These are phyloP conservation scores for Patiria miniata DNA, from an alignment of 35 echinoderm and acorn worm species.

Conservation along the genomic window DNA sequence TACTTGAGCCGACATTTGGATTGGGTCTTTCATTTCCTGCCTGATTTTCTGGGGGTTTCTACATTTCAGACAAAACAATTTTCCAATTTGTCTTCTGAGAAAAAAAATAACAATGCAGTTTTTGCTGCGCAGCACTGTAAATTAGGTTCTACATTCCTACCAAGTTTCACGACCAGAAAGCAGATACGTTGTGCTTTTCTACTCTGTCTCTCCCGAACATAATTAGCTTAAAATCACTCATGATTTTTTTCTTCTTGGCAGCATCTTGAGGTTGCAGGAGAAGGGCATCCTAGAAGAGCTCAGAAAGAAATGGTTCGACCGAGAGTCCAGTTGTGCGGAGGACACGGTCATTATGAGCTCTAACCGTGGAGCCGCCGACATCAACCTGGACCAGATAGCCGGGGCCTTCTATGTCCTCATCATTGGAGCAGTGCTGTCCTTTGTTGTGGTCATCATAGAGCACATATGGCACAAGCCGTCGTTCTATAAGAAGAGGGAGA, in stretches of 20 bases:
- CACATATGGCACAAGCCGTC: conserved; percentile 92
- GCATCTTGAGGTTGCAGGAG: conserved; percentile 94
- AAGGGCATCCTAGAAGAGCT: conserved; percentile 72
- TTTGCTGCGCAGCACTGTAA: no score
- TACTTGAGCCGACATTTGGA: no score
- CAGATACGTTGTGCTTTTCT: no score
- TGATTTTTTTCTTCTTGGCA: no score
- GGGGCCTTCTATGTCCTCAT: conserved; percentile 98
- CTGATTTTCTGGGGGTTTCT: no score
- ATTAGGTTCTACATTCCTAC: no score
- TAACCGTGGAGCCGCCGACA: conserved; percentile 68
- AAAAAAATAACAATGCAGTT: no score
- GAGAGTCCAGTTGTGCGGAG: conserved; percentile 79
- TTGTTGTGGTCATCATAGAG: conserved; percentile 87
- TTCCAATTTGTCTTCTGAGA: no score
- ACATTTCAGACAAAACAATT: no score
- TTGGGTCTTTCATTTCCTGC: neutral
- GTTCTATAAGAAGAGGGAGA: conserved; percentile 74
- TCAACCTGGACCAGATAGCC: conserved; percentile 83
- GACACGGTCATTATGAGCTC: conserved; percentile 44
- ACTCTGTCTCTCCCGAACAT: no score
- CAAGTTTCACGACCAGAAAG: no score
- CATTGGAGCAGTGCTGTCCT: conserved; percentile 85
- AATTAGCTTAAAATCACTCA: no score
- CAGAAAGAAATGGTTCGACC: conserved; percentile 95